Conservation (phyloP, 2,888 invertebrate species). For the Pseudococcus longispinus region DNA sequence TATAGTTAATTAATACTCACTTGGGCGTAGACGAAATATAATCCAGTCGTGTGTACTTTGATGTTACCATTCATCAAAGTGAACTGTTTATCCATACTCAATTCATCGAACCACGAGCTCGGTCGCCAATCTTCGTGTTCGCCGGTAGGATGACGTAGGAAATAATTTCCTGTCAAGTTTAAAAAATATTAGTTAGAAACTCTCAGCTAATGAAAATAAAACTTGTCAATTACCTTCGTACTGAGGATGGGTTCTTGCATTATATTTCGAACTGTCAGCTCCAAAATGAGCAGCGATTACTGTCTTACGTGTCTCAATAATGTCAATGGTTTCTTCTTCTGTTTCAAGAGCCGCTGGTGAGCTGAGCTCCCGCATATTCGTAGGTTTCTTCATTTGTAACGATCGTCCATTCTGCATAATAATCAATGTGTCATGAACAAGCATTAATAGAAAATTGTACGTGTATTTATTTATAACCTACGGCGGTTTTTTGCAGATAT, state of each 20-base stretch:
- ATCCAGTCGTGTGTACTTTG: constrained; percentile 45
- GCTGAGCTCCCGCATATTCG: background rate
- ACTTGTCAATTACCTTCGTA: constrained; percentile 47
- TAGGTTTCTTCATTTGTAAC: background rate
- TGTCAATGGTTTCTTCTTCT: background rate
- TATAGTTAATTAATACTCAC: background rate
- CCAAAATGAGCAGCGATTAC: constrained; percentile 53
- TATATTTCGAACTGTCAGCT: constrained; percentile 49
- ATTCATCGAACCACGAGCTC: constrained; percentile 37
- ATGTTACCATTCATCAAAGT: constrained; percentile 53
- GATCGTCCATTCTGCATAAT: background rate
- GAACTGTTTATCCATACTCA: constrained; percentile 42
- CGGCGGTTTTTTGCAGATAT: background rate
- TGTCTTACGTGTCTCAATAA: constrained; percentile 16
- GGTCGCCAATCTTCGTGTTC: constrained; percentile 47
- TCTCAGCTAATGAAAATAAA: background rate
- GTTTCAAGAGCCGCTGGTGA: background rate
- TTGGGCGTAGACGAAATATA: constrained; percentile 58
- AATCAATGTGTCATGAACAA: background rate
- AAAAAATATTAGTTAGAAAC: background rate
- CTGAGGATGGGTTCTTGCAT: constrained; percentile 13
- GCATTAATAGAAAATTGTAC: background rate
- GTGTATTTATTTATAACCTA: background rate
- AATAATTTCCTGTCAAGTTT: constrained; percentile 50
- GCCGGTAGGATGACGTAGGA: constrained; percentile 53